phyloP scores from a whole-genome alignment of 2,797 vertebrate species.

The Cynopterus sphinx region DNA sequence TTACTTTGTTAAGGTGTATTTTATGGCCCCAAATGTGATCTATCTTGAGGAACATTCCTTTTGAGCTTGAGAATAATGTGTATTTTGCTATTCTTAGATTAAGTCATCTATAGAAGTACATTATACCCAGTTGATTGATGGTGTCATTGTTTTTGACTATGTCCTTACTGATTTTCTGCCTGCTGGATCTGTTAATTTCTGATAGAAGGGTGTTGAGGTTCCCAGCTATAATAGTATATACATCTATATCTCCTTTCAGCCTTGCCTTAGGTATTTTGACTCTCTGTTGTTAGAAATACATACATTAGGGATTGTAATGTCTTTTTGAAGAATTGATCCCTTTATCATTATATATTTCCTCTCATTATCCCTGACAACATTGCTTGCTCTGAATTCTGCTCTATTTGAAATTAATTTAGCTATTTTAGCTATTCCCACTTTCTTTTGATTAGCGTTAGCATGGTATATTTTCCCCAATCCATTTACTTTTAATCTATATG shows the following conservation, averaged over 20 bases:
- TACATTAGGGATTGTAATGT: not conserved
- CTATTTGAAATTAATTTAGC: not conserved
- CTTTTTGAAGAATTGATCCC: not conserved
- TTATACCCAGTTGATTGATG: not conserved
- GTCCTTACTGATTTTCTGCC: not conserved
- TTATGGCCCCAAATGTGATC: not conserved
- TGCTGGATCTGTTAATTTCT: not conserved
- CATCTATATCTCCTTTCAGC: not conserved
- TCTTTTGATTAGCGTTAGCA: not conserved
- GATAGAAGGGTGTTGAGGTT: not conserved
- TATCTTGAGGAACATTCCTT: not conserved
- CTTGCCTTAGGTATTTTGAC: not conserved
- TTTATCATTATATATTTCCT: not conserved
- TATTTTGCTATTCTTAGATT: not conserved
- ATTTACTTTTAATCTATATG: not conserved
- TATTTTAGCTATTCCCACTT: no score
- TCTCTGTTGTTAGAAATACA: not conserved
- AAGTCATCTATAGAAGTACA: not conserved
- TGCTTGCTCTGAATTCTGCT: not conserved
- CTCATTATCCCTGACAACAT: not conserved
- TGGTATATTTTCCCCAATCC: not conserved
- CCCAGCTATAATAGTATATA: not conserved
- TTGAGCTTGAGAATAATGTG: not conserved
- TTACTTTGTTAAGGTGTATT: not conserved
- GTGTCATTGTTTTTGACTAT: not conserved